Evolutionary conservation across 2,888 invertebrate species (phyloP), one percentile per base, ranked within the genome.

Genomic region (Ophion costatus): DNA sequence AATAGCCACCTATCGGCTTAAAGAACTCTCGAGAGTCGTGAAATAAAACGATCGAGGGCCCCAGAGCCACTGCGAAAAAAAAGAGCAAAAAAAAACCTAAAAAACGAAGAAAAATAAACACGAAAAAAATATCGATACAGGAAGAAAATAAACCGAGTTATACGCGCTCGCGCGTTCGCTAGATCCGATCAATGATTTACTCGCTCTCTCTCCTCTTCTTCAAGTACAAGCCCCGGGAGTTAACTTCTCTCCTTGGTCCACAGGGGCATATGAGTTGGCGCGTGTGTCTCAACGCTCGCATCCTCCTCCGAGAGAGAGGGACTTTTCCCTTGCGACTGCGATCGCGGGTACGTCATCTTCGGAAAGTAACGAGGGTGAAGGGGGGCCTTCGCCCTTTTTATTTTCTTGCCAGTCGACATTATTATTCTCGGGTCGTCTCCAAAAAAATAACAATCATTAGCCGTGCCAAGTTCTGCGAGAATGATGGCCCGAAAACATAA

Each of bases 161-260:
- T 66, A 79, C 83, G 82, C 71, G 70, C 74, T 81, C 84, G 83
- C 84, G 83, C 83, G 84, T 80, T 79, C 78, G 88, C 86, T 82
- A 89, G 89, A 89, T 88, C 88, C 88, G 87, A 89, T 89, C 89
- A 89, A 88, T 89, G 89, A 89, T 89, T 89, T 89, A 89, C 87
- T 84, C 82, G 82, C 74, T 69, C 59, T 45, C 64, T 57, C 42
- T 64, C 63, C 22, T 38, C 59, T 80, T 69, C 80, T 63, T 67
- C 63, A 59, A 22, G 45, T 71, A 56, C 78, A 78, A 67, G 59
- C 22, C 67, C 24, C 45, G 45, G 33, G 57, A 56, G 51, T 64
- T 7, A 11, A 10, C 56, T 70, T 67, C 42, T 38, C 56, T 74
- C 33, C 24, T 22, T 77, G 77, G 77, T 73, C 84, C 80, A 80